phyloP scores from a whole-genome alignment of 1,140 invertebrate species.

The Sesamia nonagrioides region DNA sequence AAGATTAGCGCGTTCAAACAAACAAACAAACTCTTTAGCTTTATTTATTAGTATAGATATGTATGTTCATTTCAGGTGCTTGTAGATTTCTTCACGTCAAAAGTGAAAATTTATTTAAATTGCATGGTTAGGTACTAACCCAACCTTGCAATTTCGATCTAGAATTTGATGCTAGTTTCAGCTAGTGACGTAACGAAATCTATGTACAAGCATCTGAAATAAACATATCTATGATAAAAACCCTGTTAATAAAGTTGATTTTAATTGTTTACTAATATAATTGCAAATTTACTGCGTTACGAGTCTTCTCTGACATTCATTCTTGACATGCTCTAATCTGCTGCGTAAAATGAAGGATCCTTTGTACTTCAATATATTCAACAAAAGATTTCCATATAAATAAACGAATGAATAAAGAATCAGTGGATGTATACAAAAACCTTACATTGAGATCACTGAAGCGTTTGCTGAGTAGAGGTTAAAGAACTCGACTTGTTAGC shows the following conservation, averaged over 20 bases:
- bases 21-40: no score
- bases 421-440: background rate
- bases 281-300: constrained; percentile 3
- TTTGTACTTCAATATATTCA: background rate
- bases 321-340: background rate
- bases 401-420: constrained; percentile 13
- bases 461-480: constrained; percentile 66
- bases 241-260: background rate
- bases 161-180: no score
- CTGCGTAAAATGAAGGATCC: background rate
- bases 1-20: no score
- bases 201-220: background rate
- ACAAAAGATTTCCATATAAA: background rate
- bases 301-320: no score
- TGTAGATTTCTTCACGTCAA: background rate
- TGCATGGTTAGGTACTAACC: background rate
- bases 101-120: background rate
- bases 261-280: background rate
- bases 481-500: constrained; percentile 66
- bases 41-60: no score
- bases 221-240: background rate
- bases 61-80: background rate
- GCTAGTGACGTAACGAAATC: background rate
- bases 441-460: constrained; percentile 56
- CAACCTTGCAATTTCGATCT: no score